phyloP scores from a whole-genome alignment of 2,797 vertebrate genomes.

The Phrynocephalus vlangalii region DNA sequence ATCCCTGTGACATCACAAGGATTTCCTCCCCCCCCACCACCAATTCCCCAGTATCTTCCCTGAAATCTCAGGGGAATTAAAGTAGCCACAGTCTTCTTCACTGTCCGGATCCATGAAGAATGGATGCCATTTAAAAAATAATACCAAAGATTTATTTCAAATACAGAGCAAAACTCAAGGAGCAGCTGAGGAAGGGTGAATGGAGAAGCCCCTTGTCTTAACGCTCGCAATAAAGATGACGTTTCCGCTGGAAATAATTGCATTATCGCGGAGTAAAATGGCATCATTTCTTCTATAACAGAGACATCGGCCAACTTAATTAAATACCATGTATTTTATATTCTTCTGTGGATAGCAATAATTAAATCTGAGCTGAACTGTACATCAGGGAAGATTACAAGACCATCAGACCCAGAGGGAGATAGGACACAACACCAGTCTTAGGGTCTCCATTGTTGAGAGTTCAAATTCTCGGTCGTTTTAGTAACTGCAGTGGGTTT shows the following conservation, averaged over 20 bases:
- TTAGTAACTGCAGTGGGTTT: neutral
- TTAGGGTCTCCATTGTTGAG: neutral
- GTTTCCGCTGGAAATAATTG: conserved; percentile 23
- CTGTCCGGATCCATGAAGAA: neutral
- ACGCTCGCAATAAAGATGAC: neutral
- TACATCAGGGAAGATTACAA: neutral
- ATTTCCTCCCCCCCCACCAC: too few species aligned
- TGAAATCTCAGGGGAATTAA: neutral
- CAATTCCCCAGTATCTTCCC: neutral
- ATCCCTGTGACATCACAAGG: too few species aligned
- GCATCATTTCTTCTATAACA: conserved; percentile 32
- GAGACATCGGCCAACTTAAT: conserved; percentile 21
- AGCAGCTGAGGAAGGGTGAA: neutral
- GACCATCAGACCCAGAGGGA: neutral
- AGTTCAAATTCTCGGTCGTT: neutral
- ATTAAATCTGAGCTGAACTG: conserved; percentile 41
- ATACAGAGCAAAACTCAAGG: neutral
- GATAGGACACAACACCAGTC: neutral
- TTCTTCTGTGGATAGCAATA: conserved; percentile 26
- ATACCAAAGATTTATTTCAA: neutral
- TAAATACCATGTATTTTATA: conserved; percentile 32
- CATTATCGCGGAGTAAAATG: conserved; percentile 35
- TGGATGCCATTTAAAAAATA: neutral
- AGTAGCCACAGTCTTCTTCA: neutral
- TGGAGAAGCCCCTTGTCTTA: neutral